Base-by-base conservation (phyloP, 2,888 invertebrate species). In the Boloria euphrosyne region DNA sequence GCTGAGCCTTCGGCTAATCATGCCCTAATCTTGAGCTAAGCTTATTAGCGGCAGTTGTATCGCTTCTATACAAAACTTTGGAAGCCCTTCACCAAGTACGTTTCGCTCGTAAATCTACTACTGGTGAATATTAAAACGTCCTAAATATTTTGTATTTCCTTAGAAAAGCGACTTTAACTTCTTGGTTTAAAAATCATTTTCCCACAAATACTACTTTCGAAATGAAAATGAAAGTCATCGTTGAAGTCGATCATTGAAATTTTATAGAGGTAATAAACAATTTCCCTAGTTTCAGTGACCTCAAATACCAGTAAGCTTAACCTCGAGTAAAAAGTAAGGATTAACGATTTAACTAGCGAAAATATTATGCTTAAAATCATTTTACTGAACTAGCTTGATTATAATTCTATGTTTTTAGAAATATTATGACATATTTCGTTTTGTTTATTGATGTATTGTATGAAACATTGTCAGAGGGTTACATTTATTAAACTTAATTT, bases 21-120 rank as follows among this genome's bases (percentile, higher is more conserved):
- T 81, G 84, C 81, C 87, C 87, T 92, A 90, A 92, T 92, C 91
- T 89, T 81, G 76, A 83, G 83, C 89, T 89, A 91, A 92, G 90
- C 90, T 90, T 91, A 90, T 92, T 91, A 91, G 79, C 83, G 83
- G 86, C 90, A 90, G 85, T 92, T 87, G 88, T 90, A 91, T 85
- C 81, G 90, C 90, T 91, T 91, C 90, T 86, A 86, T 85, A 84
- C 90, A 85, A 91, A 91, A 91, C 90, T 92, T 91, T 84, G 81
- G 91, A 92, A 91, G 90, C 90, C 90, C 87, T 86, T 90, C 84
- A 79, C 85, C 83, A 83, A 84, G 86, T 73, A 71, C 85, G 84
- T 85, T 78, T 77, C 75, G 81, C 83, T 86, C 89, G 87, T 90
- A 90, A 89, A 89, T 88, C 87, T 85, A 87, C 66, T 62, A 62